These are phyloP conservation scores for Aix galericulata DNA, from an alignment of 2,113 vertebrate species.

Conservation along the genomic window DNA sequence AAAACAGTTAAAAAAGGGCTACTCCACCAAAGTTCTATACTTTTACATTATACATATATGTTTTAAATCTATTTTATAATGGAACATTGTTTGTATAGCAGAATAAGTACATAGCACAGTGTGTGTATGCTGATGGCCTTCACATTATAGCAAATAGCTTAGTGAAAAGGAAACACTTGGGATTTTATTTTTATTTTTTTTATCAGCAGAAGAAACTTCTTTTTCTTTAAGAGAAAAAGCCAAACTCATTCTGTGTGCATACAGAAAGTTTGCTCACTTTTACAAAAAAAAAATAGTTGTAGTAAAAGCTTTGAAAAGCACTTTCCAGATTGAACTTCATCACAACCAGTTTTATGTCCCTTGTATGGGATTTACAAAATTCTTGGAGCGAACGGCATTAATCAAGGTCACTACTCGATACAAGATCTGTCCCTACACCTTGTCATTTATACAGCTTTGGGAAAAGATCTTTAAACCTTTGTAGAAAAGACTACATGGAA, in stretches of 20 bases:
- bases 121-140: neutral
- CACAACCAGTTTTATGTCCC: neutral
- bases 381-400: slow-evolving; percentile 47
- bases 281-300: neutral
- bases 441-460: slow-evolving; percentile 70
- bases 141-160: neutral
- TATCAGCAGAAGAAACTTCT: slow-evolving; percentile 12
- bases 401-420: slow-evolving; percentile 60
- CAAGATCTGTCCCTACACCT: slow-evolving; percentile 70
- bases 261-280: neutral
- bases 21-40: neutral
- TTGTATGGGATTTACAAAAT: slow-evolving; percentile 36
- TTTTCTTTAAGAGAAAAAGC: neutral
- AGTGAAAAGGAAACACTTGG: neutral
- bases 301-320: neutral
- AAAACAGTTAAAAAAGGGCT: neutral
- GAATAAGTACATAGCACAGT: neutral
- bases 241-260: neutral
- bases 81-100: neutral
- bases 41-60: neutral
- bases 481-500: slow-evolving; percentile 77
- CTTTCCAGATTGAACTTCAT: neutral
- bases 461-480: slow-evolving; percentile 76
- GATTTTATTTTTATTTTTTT: neutral
- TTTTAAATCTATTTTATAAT: neutral